Evolutionary conservation across 2,113 vertebrate species (phyloP).

Genomic region (Syrmaticus mikado): DNA sequence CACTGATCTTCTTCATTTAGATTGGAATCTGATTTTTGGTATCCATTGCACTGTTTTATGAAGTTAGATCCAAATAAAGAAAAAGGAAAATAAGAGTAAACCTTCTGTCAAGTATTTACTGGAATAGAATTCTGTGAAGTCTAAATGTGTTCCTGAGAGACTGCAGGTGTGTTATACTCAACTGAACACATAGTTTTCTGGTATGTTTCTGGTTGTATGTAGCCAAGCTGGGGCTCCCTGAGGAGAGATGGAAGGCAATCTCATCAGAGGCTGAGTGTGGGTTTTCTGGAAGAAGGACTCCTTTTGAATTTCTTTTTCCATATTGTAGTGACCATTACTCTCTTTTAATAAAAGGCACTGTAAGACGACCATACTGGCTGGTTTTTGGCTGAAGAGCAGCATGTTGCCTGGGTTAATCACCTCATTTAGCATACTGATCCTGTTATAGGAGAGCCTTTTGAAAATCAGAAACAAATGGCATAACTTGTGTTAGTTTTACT

Average conservation of each 20-base stretch:
- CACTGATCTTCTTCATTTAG: background rate
- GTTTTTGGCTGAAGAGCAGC: background rate
- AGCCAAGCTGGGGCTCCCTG: background rate
- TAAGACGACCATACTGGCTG: background rate
- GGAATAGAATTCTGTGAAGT: background rate
- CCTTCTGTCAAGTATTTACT: background rate
- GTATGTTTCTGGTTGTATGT: background rate
- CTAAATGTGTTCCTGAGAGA: background rate
- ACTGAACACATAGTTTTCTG: background rate
- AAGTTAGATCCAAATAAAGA: background rate
- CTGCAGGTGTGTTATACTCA: background rate
- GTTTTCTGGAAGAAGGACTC: background rate
- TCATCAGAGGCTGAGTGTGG: rapidly evolving
- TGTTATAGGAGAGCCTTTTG: background rate
- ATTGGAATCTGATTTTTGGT: background rate
- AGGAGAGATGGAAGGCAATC: background rate
- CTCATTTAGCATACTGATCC: rapidly evolving
- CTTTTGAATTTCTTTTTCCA: background rate
- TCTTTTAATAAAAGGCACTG: background rate
- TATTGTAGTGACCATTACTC: background rate
- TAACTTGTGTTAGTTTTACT: background rate
- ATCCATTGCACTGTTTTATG: background rate
- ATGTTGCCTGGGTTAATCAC: background rate
- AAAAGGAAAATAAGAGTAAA: background rate
- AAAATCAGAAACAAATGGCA: background rate